These are phyloP conservation scores for Graphium colonna DNA, from an alignment of 2,888 invertebrate species.

Conservation along the genomic window DNA sequence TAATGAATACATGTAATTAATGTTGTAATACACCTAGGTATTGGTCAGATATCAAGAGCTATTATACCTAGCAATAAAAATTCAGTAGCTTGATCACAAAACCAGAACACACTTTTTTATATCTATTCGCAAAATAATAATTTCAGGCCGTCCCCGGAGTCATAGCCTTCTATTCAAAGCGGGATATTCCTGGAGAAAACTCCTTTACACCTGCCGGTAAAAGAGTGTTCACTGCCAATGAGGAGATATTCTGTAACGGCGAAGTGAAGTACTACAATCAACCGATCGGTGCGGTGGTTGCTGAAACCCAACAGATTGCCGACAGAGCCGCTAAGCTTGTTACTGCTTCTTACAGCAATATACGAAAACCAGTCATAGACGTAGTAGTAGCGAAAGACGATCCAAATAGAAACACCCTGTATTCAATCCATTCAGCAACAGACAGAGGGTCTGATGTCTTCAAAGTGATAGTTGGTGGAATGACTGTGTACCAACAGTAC, in stretches of 20 bases:
- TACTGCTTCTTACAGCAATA: constrained; percentile 67
- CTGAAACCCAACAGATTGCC: constrained; percentile 71
- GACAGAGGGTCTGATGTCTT: constrained; percentile 36
- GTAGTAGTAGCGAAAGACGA: constrained; percentile 41
- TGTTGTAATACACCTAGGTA: too few species aligned
- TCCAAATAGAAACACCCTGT: constrained; percentile 33
- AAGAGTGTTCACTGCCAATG: constrained; percentile 30
- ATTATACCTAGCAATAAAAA: too few species aligned
- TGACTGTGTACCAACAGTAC: constrained; percentile 75
- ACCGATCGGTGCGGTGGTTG: constrained; percentile 83
- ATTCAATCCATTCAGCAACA: constrained; percentile 31
- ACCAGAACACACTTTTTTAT: too few species aligned
- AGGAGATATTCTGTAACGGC: constrained; percentile 73
- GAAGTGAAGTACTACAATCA: constrained; percentile 82
- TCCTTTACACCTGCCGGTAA: constrained; percentile 52
- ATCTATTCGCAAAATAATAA: too few species aligned
- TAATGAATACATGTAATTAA: too few species aligned
- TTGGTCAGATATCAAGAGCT: too few species aligned
- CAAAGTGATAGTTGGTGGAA: constrained; percentile 45
- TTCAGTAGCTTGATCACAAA: too few species aligned
- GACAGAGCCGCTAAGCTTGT: constrained; percentile 75
- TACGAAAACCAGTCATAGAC: constrained; percentile 46
- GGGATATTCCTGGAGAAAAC: constrained; percentile 85
- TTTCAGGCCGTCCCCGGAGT: constrained; percentile 81
- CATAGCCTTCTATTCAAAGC: constrained; percentile 80